Base-by-base conservation (phyloP, 2,888 invertebrate species). In the Sympetrum striolatum region DNA sequence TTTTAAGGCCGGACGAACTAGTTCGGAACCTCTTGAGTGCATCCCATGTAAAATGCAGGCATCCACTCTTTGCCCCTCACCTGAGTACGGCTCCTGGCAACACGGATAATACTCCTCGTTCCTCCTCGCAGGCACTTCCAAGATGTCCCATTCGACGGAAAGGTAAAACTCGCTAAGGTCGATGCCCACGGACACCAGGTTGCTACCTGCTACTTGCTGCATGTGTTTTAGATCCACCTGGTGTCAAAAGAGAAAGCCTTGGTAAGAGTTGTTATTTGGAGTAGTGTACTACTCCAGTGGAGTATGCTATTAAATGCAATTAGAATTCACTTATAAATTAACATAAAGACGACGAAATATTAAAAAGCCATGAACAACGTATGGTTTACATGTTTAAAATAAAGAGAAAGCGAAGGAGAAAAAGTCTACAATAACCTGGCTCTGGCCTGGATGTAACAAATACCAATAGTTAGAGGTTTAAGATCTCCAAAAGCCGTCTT, bases 61-160 rank as follows among this genome's bases (percentile, higher is more conserved):
- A 3, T 3, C 60, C 60, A 18, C 15, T n/a, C 60, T 60, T 60
- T 60, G 60, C 60, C n/a, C 91, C 92, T 93, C 94, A 97, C 98
- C 98, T 93, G 98, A 97, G 93, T 97, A 98, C 0, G 98, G 98
- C 93, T 98, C 98, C 3, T 94, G 93, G 92, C 97, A 97, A 93
- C 97, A 97, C 25, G 98, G 98, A 94, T 99, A 99, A 93, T 97
- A 98, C 94, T 98, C 98, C 93, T 98, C 98, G 93, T 98, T 98
- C 93, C 97, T 96, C 0, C 97, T 96, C 0, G 98, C 98, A 12
- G 98, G 98, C 58, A 99, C 99, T 93, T 98, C 98, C 8, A 99
- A 95, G 92, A 99, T 97, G 93, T 99, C 99, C 99, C 99, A 99
- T 94, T 99, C 99, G 0, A 99, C 99, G 0, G 98, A 98, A 91